Evolutionary conservation across 2,888 invertebrate species (phyloP).

Genomic region (Gandaritis pyraliata): DNA sequence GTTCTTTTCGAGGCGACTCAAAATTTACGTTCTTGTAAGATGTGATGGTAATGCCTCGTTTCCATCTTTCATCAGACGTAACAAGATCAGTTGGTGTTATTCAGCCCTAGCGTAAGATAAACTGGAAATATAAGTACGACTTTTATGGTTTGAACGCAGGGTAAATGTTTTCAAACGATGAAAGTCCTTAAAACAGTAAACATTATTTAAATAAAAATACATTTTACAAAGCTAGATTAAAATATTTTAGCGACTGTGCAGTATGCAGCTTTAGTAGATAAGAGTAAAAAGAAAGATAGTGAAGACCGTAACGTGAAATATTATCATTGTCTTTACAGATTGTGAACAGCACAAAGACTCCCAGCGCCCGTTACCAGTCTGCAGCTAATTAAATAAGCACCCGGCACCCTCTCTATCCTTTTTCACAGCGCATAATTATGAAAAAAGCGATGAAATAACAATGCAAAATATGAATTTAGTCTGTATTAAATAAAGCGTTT

Average conservation of each 20-base stretch:
- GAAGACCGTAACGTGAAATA: background rate
- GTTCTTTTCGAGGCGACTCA: conserved; percentile 35
- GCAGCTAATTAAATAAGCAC: conserved; percentile 69
- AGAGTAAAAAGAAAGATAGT: background rate
- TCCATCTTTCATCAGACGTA: conserved; percentile 21
- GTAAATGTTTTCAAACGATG: background rate
- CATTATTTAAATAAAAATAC: background rate
- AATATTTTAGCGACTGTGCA: conserved; percentile 5
- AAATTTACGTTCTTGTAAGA: conserved; percentile 25
- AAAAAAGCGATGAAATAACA: conserved; percentile 38
- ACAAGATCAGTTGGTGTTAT: conserved; percentile 6
- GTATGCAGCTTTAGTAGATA: background rate
- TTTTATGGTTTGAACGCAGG: background rate
- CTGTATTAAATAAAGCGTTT: conserved; percentile 37
- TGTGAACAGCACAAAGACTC: conserved; percentile 54
- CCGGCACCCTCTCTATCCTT: conserved; percentile 44
- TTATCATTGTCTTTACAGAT: conserved; percentile 40
- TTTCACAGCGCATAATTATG: conserved; percentile 44
- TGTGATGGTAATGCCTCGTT: conserved; percentile 16
- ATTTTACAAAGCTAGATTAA: background rate
- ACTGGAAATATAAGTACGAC: background rate
- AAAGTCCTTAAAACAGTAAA: too few species aligned
- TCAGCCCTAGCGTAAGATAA: background rate
- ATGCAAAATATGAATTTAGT: conserved; percentile 40
- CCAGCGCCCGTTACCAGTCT: conserved; percentile 61